Conservation (phyloP, 2,113 vertebrate genomes). For the Nycticryphes semicollaris region DNA sequence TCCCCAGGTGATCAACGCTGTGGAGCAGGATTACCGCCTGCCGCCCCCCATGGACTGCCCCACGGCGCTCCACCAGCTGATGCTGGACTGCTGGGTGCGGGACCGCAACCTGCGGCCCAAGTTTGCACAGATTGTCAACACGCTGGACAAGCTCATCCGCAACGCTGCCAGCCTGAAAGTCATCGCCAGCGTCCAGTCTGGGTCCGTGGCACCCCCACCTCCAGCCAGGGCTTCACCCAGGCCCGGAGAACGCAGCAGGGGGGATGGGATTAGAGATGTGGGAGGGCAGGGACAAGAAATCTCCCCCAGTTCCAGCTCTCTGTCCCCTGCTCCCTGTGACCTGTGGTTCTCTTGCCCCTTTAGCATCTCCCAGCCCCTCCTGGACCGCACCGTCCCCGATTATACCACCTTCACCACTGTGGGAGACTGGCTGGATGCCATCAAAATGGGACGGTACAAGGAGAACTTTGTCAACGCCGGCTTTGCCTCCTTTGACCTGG, state of each 20-base stretch:
- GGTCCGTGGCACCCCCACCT: slow-evolving; percentile 80
- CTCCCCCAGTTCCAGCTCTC: not conserved
- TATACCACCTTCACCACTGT: slow-evolving; percentile 98
- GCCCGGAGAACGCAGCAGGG: not conserved
- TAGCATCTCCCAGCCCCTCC: slow-evolving; percentile 94
- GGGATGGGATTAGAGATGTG: not conserved
- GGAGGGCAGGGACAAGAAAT: not conserved
- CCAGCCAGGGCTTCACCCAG: not conserved
- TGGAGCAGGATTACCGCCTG: slow-evolving; percentile 97
- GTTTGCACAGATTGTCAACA: slow-evolving; percentile 97
- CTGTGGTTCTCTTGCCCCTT: slow-evolving; percentile 57
- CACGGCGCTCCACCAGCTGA: slow-evolving; percentile 94
- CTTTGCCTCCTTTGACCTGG: slow-evolving; percentile 97
- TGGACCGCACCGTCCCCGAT: slow-evolving; percentile 96
- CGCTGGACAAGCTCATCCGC: slow-evolving; percentile 96
- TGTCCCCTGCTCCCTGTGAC: slow-evolving; percentile 50
- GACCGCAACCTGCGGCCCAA: slow-evolving; percentile 97
- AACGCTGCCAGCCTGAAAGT: slow-evolving; percentile 98
- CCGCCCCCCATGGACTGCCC: slow-evolving; percentile 99
- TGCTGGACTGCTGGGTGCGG: slow-evolving; percentile 99
- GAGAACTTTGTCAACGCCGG: slow-evolving; percentile 97
- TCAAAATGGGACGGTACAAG: slow-evolving; percentile 99
- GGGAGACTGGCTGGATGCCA: slow-evolving; percentile 98
- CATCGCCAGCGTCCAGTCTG: slow-evolving; percentile 91
- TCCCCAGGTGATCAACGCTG: slow-evolving; percentile 92